A percentile compares a stretch with the other conserved stretches of the same genome.
These are phyloP conservation scores for Narcine bancroftii DNA, from an alignment of 2,113 vertebrate species.

Conservation along the genomic window DNA sequence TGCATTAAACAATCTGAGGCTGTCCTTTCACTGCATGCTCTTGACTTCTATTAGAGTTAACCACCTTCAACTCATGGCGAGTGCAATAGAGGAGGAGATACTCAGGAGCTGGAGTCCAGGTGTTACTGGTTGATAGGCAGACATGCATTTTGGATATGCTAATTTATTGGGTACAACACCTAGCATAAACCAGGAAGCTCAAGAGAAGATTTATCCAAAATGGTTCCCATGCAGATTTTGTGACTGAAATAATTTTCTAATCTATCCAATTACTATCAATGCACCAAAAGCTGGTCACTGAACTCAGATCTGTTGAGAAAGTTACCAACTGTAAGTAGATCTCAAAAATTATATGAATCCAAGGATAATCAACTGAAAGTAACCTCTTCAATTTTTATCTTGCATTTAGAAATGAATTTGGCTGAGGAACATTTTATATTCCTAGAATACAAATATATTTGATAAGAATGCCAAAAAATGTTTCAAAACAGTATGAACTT, in stretches of 20 bases:
- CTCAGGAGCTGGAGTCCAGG: neutral
- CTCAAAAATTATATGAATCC: neutral
- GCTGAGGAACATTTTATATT: neutral
- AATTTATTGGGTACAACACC: neutral
- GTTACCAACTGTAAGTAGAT: neutral
- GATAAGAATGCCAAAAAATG: neutral
- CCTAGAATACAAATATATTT: neutral
- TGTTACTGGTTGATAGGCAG: neutral
- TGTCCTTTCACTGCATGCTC: neutral
- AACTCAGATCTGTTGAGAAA: neutral
- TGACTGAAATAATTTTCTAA: neutral
- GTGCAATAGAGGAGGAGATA: neutral
- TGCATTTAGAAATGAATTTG: neutral
- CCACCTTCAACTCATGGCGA: neutral
- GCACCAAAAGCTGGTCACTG: neutral
- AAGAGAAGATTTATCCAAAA: neutral
- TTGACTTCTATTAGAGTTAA: neutral
- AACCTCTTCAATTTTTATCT: neutral
- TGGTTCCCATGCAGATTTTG: neutral
- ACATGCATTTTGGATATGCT: neutral
- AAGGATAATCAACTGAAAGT: neutral
- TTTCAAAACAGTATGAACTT: neutral
- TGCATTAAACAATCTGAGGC: neutral
- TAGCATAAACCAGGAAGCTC: neutral
- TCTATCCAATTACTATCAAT: neutral